A percentile compares a stretch with the other conserved stretches of the same genome.
Conservation (phyloP, 2,888 invertebrate species). For the Caenorhabditis sp. region DNA sequence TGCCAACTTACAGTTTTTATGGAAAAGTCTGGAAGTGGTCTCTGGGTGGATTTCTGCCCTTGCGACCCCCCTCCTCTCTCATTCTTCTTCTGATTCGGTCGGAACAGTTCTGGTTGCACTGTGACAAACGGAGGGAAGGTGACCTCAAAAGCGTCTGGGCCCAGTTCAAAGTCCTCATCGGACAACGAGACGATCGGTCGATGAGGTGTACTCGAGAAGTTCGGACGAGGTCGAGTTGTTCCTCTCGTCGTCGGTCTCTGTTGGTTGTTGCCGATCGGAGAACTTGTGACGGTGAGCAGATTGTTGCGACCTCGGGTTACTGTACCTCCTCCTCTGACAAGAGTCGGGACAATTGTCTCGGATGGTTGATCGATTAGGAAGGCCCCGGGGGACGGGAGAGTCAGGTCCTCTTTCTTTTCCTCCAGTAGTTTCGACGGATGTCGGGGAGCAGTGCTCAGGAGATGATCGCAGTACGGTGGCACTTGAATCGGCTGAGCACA, state of each 20-base stretch:
- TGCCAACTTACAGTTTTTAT: conserved; percentile 52
- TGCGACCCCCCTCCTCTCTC: not conserved
- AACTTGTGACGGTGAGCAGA: conserved; percentile 43
- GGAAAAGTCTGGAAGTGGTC: conserved; percentile 67
- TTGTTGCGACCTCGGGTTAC: conserved; percentile 34
- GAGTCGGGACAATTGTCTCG: conserved; percentile 57
- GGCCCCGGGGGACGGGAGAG: conserved; percentile 54
- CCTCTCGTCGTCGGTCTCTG: conserved; percentile 35
- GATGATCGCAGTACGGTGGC: conserved; percentile 82
- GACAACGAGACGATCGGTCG: conserved; percentile 78
- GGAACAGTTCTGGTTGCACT: conserved; percentile 75
- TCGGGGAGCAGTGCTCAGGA: conserved; percentile 45
- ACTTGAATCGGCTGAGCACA: conserved; percentile 76
- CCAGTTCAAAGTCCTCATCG: conserved; percentile 78
- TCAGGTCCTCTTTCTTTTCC: conserved; percentile 61
- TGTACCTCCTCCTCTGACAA: conserved; percentile 45
- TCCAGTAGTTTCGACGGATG: conserved; percentile 44
- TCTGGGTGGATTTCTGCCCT: conserved; percentile 17
- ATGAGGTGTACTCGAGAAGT: conserved; percentile 64
- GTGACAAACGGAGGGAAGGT: conserved; percentile 81
- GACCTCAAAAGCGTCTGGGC: conserved; percentile 79
- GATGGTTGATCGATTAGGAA: conserved; percentile 54
- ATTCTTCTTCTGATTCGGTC: conserved; percentile 32
- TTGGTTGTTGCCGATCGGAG: conserved; percentile 49
- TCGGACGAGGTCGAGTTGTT: conserved; percentile 60